Base-by-base conservation (phyloP, 2,113 vertebrate genomes). In the Typhlomys cinereus region DNA sequence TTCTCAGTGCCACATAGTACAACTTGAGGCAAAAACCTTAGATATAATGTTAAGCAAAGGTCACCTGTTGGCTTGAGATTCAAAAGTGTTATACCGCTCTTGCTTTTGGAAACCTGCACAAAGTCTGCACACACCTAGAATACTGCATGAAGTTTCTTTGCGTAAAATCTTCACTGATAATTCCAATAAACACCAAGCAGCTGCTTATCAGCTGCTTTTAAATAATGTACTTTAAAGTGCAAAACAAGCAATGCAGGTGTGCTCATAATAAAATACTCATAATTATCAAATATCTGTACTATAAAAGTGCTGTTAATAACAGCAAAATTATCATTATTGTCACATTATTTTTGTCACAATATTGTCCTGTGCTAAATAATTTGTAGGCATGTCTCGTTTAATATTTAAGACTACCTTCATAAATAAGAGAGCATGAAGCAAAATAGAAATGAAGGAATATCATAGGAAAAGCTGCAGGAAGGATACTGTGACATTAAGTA, bases 1-100 rank as follows among this genome's bases (percentile, higher is more conserved):
- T 83, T 94, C 52, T 92, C 83, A 46, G n/a, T 25, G 5, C 34
- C 8, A 70, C 39, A 66, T 57, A 75, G 83, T 44, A 92, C 23
- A 4, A 9, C 59, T 39, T 62, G 27, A 90, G 74, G 46, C 48
- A 90, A 83, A 57, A 64, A 39, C 25, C 39, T 71, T 39, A 71
- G 13, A 86, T 52, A 88, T 34, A 34, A 67, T 93, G 48, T 88
- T 88, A 93, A 90, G n/a, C 78, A 94, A 93, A 93, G 34, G 48
- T 88, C 79, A 94, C 39, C 48, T 85, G 25, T 21, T 75, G 23
- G 7, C 59, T 52, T 79, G 81, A 81, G 31, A 74, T 61, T 78
- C 64, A 94, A 87, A 85, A 27, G 66, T 70, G 46, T 7, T 41
- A 1, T 70, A 64, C 7, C 67, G 21, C 20, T 73, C 78, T 90